Conservation (phyloP, 2,113 vertebrate genomes). For the Limnothrissa miodon region DNA sequence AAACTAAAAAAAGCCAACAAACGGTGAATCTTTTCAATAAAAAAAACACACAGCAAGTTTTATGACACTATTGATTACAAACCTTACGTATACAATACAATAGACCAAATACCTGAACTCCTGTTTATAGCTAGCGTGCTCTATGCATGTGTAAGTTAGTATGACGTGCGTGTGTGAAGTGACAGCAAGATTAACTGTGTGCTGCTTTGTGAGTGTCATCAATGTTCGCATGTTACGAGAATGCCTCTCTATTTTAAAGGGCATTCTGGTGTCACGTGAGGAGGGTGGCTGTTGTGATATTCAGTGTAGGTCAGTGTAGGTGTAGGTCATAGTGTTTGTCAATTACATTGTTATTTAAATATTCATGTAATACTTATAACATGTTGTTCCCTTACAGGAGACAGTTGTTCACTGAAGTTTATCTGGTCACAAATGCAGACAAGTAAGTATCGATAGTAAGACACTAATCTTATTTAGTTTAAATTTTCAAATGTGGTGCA, state of each 20-base stretch:
- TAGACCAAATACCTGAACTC: neutral
- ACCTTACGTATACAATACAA: too few species aligned
- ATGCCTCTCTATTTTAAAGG: neutral
- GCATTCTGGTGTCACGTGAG: neutral
- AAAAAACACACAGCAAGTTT: neutral
- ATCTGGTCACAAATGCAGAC: slow-evolving; percentile 80
- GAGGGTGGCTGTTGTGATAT: neutral
- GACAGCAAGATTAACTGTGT: neutral
- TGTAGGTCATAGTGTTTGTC: neutral
- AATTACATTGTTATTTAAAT: neutral
- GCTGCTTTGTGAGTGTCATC: neutral
- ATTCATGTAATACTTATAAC: neutral
- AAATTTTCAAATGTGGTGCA: neutral
- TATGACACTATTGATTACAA: neutral
- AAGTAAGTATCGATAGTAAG: slow-evolving; percentile 66
- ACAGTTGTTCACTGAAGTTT: slow-evolving; percentile 78
- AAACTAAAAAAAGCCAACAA: too few species aligned
- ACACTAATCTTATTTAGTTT: neutral
- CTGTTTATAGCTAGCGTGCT: neutral
- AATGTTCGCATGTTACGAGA: too few species aligned
- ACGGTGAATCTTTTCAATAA: neutral
- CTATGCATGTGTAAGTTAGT: neutral
- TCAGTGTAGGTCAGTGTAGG: neutral
- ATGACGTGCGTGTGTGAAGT: neutral
- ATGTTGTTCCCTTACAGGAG: slow-evolving; percentile 58